Conservation (phyloP, 2,113 vertebrate genomes). For the Brienomyrus longianalis region DNA sequence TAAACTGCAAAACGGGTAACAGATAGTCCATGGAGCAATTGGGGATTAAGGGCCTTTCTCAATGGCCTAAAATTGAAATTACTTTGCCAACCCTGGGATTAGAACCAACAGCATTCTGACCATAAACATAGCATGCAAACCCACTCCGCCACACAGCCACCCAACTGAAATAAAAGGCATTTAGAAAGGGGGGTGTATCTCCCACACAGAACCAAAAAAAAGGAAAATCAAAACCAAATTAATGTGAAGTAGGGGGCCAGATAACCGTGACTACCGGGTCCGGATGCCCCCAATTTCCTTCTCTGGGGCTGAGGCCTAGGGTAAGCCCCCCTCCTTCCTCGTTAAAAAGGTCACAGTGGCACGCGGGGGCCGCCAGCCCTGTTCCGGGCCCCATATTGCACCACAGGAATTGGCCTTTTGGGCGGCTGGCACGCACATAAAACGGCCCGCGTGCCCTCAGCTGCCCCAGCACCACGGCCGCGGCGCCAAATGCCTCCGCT, state of each 20-base stretch:
- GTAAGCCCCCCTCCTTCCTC: neutral
- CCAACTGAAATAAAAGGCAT: neutral
- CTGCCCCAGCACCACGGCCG: neutral
- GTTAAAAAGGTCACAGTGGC: conserved; percentile 14
- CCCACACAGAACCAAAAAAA: neutral
- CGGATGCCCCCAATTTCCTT: neutral
- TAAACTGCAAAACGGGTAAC: neutral
- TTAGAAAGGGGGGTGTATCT: neutral
- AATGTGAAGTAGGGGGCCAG: neutral
- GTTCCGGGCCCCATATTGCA: neutral
- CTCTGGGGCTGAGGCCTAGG: neutral
- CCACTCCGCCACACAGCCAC: neutral
- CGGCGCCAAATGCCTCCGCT: neutral
- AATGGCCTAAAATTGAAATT: neutral
- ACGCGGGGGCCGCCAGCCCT: neutral
- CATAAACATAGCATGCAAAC: neutral
- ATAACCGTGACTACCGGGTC: neutral
- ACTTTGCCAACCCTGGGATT: neutral
- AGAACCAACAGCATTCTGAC: neutral
- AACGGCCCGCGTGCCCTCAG: neutral
- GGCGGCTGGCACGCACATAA: neutral
- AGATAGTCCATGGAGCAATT: neutral
- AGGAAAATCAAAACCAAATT: neutral
- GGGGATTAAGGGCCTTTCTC: neutral
- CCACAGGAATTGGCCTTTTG: neutral